phyloP scores from a whole-genome alignment of 2,888 invertebrate species.

The Leucozona laternaria region DNA sequence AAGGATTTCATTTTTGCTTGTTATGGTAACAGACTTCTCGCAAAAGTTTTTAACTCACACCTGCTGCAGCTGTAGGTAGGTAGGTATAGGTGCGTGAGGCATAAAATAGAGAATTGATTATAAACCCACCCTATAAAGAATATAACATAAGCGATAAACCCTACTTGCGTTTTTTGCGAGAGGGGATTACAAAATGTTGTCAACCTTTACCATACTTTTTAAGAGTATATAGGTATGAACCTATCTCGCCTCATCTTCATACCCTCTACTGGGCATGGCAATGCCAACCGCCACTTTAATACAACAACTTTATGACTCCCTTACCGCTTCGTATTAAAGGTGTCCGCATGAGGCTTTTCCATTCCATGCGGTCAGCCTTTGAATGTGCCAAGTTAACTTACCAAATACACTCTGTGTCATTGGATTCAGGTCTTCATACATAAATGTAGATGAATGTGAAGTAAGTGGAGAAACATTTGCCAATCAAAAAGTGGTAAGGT shows the following conservation, averaged over 20 bases:
- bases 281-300: constrained; percentile 14
- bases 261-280: constrained; percentile 22
- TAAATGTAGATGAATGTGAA: too few relatives aligned
- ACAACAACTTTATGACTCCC: constrained; percentile 42
- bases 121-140: not conserved
- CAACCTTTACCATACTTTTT: constrained; percentile 30
- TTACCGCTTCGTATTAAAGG: constrained; percentile 51
- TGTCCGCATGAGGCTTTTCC: constrained; percentile 33
- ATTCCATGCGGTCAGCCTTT: constrained; percentile 45
- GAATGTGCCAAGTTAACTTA: not conserved
- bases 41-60: constrained; percentile 7
- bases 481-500: too few relatives aligned
- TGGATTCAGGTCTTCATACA: not conserved
- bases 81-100: not conserved
- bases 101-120: constrained; percentile 27
- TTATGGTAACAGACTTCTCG: not conserved
- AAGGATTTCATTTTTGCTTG: constrained; percentile 24
- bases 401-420: not conserved
- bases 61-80: not conserved
- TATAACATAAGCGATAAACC: not conserved
- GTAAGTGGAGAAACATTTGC: too few relatives aligned
- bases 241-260: constrained; percentile 17
- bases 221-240: constrained; percentile 40
- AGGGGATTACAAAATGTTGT: constrained; percentile 42
- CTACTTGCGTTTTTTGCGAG: constrained; percentile 14